Percentiles rank a stretch among this genome's conserved stretches.
These are phyloP conservation scores for Trissoscelio sp. DNA, from an alignment of 2,888 invertebrate species.

Conservation along the genomic window DNA sequence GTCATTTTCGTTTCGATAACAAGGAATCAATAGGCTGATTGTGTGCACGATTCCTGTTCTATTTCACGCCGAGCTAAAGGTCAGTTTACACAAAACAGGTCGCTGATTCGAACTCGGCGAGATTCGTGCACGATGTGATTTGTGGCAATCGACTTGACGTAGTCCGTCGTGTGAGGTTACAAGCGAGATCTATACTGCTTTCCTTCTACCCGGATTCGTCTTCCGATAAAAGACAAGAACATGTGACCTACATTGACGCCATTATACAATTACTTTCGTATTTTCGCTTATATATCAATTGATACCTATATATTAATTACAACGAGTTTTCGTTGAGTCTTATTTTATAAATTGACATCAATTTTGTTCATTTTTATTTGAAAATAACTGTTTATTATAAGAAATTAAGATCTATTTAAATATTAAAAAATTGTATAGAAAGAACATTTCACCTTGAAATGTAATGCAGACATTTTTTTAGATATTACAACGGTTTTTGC, in stretches of 20 bases:
- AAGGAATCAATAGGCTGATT: conserved; percentile 52
- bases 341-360: not conserved
- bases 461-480: not conserved
- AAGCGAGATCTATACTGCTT: conserved; percentile 52
- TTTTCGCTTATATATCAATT: conserved; percentile 66
- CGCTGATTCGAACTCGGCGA: conserved; percentile 59
- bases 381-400: too few species aligned
- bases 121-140: conserved; percentile 65
- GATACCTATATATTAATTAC: conserved; percentile 49
- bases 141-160: conserved; percentile 63
- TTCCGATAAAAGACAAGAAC: conserved; percentile 67
- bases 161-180: conserved; percentile 66
- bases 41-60: conserved; percentile 60
- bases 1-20: conserved; percentile 37
- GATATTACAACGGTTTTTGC: not conserved
- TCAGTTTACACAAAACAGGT: conserved; percentile 65
- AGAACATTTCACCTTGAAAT: not conserved
- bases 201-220: conserved; percentile 68
- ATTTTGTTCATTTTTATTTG: not conserved
- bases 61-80: conserved; percentile 58
- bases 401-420: not conserved
- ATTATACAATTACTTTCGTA: conserved; percentile 61
- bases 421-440: not conserved
- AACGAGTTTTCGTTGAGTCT: conserved; percentile 5
- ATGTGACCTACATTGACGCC: conserved; percentile 64